Conservation (phyloP, 35 echinoderm and acorn worm genomes). For the Hemicentrotus pulcherrimus region DNA sequence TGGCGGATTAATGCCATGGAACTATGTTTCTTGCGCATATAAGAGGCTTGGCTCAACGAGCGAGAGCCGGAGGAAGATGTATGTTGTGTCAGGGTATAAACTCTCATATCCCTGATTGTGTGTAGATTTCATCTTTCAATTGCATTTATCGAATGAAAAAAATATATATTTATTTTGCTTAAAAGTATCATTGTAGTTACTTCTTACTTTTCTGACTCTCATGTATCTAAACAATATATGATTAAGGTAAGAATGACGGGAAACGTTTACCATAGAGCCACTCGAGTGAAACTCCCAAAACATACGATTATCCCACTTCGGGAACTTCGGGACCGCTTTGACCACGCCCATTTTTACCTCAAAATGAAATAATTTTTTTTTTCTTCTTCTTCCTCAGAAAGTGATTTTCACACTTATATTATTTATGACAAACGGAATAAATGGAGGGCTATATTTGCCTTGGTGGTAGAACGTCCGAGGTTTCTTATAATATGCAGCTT, state of each 20-base stretch:
- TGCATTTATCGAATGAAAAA: neutral
- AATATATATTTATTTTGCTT: too few species aligned
- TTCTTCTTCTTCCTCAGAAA: too few species aligned
- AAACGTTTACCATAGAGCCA: neutral
- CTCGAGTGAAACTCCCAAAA: neutral
- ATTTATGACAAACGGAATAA: too few species aligned
- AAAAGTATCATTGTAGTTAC: too few species aligned
- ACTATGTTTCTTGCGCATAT: constrained; percentile 26
- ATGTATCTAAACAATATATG: neutral
- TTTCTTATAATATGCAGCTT: too few species aligned
- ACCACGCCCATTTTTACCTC: constrained; percentile 38
- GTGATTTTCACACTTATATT: too few species aligned
- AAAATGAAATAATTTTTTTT: neutral
- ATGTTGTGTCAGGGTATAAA: too few species aligned
- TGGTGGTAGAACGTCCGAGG: too few species aligned
- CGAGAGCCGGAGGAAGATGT: neutral
- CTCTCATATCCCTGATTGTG: too few species aligned
- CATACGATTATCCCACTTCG: neutral
- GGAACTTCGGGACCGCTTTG: neutral
- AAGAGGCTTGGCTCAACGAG: neutral
- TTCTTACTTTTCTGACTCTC: neutral
- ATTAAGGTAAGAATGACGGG: neutral
- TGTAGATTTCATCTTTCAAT: neutral
- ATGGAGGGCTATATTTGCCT: too few species aligned
- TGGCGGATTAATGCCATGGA: neutral